Conservation (phyloP, 2,888 invertebrate species). For the Gari tellinella region DNA sequence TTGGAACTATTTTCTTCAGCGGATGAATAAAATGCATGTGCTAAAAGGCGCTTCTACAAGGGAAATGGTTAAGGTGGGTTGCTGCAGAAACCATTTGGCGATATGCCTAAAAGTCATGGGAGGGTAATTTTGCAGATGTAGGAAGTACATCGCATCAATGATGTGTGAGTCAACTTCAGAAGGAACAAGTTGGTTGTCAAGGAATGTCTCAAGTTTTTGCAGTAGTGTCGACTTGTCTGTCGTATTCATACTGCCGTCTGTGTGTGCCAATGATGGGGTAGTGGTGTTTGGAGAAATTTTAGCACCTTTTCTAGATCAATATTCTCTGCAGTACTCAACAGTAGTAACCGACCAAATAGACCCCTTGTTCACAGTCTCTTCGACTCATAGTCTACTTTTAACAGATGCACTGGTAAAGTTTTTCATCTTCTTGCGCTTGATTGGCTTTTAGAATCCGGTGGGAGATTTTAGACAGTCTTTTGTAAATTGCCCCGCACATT, state of each 20-base stretch:
- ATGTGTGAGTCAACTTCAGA: slow-evolving; percentile 13
- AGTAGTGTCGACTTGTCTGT: slow-evolving; percentile 40
- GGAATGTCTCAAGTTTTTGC: slow-evolving; percentile 17
- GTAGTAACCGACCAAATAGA: slow-evolving; percentile 41
- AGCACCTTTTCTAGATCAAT: slow-evolving; percentile 39
- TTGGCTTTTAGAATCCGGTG: slow-evolving; percentile 41
- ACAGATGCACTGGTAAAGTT: slow-evolving; percentile 31
- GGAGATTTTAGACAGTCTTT: slow-evolving; percentile 24
- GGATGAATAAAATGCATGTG: too few relatives aligned
- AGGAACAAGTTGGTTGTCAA: neutral
- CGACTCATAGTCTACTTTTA: neutral
- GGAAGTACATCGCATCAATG: slow-evolving; percentile 36
- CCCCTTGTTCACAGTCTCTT: slow-evolving; percentile 9
- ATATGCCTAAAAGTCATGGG: slow-evolving; percentile 25
- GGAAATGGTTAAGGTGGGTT: too few relatives aligned
- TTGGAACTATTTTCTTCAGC: too few relatives aligned
- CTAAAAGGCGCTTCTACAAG: too few relatives aligned
- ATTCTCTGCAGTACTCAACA: slow-evolving; percentile 9
- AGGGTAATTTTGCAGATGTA: slow-evolving; percentile 7
- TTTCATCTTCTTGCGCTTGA: slow-evolving; percentile 30
- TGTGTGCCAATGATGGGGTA: slow-evolving; percentile 27
- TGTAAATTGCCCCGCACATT: slow-evolving; percentile 36
- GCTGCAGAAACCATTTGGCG: slow-evolving; percentile 13
- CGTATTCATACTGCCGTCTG: slow-evolving; percentile 34
- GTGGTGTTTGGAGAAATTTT: slow-evolving; percentile 30